Evolutionary conservation across 1,140 invertebrate species (phyloP), one percentile per base, ranked within the genome.

Genomic region (Trachymyrmex septentrionalis): DNA sequence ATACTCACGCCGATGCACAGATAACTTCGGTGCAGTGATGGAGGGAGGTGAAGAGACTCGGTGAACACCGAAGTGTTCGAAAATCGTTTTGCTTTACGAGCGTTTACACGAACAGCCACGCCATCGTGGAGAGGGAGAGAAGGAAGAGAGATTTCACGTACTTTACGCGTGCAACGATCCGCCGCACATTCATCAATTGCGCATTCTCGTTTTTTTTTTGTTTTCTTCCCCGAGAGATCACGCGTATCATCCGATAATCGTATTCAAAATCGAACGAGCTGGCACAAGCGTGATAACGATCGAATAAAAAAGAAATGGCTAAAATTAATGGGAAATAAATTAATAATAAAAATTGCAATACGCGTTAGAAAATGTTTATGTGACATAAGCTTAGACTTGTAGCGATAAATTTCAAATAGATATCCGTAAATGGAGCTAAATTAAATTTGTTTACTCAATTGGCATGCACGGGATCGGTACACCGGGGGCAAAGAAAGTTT

Each of bases 61-160:
- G 90, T 86, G 92, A 91, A 92, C 90, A 85, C 84, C 76, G 48
- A 86, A 90, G 75, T 72, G 89, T 91, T 92, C 89, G 90, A 87
- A 89, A 78, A 92, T 92, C 91, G 90, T 87, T 92, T 91, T 90
- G 87, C 88, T 93, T 90, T 91, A 92, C 87, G 88, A 90, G 63
- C 87, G 69, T 87, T 88, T 87, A 90, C 87, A 81, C 63, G 88
- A 87, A 69, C 84, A 61, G 50, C 71, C 63, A 57, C 73, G 72
- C 73, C 38, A 61, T 27, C 69, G 27, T 53, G 44, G 19, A 59
- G 19, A 7, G 30, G 53, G 34, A 57, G 67, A 48, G 67, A 84
- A 61, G n/a, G n/a, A 27, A 61, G 66, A 82, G 67, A 82, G 63
- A 82, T 38, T 73, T 48, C 27, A 38, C 69, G 48, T 30, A 30